Base-by-base conservation (phyloP, 2,797 vertebrate species). In the Chloroceryle inda region DNA sequence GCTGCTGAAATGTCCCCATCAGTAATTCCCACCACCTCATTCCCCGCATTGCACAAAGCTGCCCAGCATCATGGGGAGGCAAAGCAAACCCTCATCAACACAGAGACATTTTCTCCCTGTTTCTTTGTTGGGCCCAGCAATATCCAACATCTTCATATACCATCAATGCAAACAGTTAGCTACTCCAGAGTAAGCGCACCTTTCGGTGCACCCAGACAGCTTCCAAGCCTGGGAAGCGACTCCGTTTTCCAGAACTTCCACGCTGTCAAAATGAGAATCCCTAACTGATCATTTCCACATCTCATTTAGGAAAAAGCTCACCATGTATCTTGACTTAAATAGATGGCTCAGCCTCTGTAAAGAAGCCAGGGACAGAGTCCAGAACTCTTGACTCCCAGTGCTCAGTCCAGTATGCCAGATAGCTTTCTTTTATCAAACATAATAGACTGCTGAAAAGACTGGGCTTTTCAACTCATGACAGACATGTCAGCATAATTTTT, bases 391-490 rank as follows among this genome's bases (percentile, higher is more conserved):
- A 94, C 73, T 94, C 77, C 85, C 63, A 76, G 67, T 91, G 73
- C 91, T 94, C 66, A 85, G 80, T 92, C 88, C 94, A 88, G 52
- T 63, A 87, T 31, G 52, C 74, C 80, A 79, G 89, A 92, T 20
- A 86, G 42, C 38, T 89, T 93, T 84, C 85, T 81, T 97, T 89
- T 95, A 95, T 94, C 89, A 92, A 93, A 81, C 80, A 89, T 88
- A 97, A 97, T 78, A 71, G 93, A 96, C 92, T 96, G 87, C 85
- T 97, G 95, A 95, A 98, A 97, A 95, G 82, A 92, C 63, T 94
- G 79, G 67, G 19, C 4, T 69, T 93, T 97, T 96, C 87, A 97
- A 95, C 72, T 96, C 72, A 88, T 79, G 58, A 85, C 71, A 96
- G 83, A 88, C 71, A 84, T 94, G 17, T 88, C 96, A 95, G 94